Percentiles rank a stretch among this genome's conserved stretches.
phyloP scores from a whole-genome alignment of 2,113 vertebrate genomes.

The Lepidothrix coronata region DNA sequence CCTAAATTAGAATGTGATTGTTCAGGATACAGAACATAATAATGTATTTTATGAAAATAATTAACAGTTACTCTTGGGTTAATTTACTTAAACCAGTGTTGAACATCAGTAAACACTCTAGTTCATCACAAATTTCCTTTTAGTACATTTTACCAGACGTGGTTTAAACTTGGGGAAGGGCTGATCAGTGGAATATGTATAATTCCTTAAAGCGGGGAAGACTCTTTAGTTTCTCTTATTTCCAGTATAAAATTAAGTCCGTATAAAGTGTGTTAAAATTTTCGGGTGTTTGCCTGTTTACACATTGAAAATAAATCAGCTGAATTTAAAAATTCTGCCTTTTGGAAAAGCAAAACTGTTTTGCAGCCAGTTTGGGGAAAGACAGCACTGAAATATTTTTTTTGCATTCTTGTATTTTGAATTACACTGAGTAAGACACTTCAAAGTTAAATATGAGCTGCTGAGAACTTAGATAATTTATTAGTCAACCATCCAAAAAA shows the following conservation, averaged over 20 bases:
- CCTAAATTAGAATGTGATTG: conserved; percentile 4
- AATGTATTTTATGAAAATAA: conserved; percentile 27
- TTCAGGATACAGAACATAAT: neutral
- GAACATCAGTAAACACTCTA: neutral
- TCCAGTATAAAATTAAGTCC: neutral
- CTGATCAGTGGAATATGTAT: neutral
- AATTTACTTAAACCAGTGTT: conserved; percentile 14
- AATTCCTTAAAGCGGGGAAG: neutral
- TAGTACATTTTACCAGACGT: neutral
- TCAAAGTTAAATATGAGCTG: neutral
- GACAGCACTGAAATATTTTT: neutral
- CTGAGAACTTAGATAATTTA: neutral
- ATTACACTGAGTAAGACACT: neutral
- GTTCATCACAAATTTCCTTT: neutral
- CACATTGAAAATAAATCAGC: neutral
- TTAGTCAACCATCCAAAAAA: neutral
- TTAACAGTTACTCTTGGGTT: conserved; percentile 21
- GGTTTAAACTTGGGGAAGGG: neutral
- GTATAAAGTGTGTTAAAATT: neutral
- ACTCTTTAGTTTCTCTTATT: neutral
- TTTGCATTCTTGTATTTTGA: neutral
- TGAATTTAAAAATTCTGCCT: neutral
- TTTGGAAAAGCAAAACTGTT: neutral
- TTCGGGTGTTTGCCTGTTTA: neutral
- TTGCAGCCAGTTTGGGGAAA: neutral